Conservation (phyloP, 2,888 invertebrate genomes). For the Eupithecia centaureata region DNA sequence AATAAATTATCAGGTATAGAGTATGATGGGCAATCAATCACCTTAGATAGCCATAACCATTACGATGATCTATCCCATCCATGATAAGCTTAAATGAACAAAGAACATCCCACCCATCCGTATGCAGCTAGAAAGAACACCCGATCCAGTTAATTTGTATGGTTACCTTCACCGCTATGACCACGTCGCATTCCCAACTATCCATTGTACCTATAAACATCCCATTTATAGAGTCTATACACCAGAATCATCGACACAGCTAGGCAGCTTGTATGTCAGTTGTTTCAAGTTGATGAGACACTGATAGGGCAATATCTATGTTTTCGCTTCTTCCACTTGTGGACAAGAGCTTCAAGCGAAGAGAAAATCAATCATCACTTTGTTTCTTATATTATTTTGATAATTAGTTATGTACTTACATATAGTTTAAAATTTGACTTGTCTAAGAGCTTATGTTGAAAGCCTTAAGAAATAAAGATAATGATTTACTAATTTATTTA, state of each 20-base stretch:
- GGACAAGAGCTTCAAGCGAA: too few species aligned
- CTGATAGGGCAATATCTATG: too few species aligned
- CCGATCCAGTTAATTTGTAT: neutral
- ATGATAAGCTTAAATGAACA: neutral
- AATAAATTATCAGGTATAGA: neutral
- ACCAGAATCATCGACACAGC: neutral
- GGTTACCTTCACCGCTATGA: neutral
- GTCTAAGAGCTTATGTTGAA: too few species aligned
- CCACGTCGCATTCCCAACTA: neutral
- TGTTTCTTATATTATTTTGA: too few species aligned
- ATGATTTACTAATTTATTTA: too few species aligned
- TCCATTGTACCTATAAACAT: neutral
- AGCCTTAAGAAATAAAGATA: too few species aligned
- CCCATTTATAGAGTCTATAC: neutral
- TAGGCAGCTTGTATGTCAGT: too few species aligned
- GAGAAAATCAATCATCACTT: too few species aligned
- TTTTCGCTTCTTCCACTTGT: too few species aligned
- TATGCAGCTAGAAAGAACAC: neutral
- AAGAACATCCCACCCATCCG: neutral
- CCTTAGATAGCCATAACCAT: neutral
- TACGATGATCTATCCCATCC: neutral
- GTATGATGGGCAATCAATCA: neutral
- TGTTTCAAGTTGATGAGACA: too few species aligned
- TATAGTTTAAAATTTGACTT: too few species aligned
- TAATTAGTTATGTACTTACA: too few species aligned